Base-by-base conservation (phyloP, 2,113 vertebrate species). In the Saimiri boliviensis region DNA sequence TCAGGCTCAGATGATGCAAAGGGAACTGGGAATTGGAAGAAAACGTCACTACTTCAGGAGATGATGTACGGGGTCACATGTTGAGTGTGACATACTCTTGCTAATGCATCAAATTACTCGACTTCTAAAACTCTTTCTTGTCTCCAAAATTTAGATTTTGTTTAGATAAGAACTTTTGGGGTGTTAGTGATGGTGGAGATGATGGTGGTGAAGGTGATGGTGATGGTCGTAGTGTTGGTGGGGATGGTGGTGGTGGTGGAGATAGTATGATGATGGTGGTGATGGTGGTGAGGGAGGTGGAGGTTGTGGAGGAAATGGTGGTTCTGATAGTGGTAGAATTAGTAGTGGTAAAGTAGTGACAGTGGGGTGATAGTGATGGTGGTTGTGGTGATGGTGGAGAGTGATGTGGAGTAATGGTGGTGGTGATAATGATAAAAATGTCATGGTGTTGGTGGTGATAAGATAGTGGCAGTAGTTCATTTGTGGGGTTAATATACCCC, bases 31-130 rank as follows among this genome's bases (percentile, higher is more conserved):
- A 0, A 2, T 6, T 40, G 60, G 86, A 20, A 52, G 14, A 2
- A 20, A 73, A 58, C 3, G 40, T 89, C n/a, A 3, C 27, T 32
- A 3, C 66, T 47, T 27, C 17, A 7, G 63, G 70, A 45, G 58
- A 42, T 27, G 13, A 0, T 1, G 2, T 60, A 1, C 8, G 23
- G 23, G 14, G 40, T 93, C 35, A 25, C 47, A 16, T 20, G 1
- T 60, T 10, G 45, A 56, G 32, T 35, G 21, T 73, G 54, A 37
- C 5, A 6, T 32, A 47, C 25, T 47, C 80, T 73, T 14, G 32
- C 11, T 45, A 4, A 63, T 20, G 8, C 2, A 10, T 9, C 37
- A 11, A 1, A 3, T 17, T 23, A 4, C 8, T 58, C 11, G 9
- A 4, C 56, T 74, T 74, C 23, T 83, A 30, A 63, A 52, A 66